phyloP scores from a whole-genome alignment of 2,888 invertebrate species.

The Eurytoma adleriae region DNA sequence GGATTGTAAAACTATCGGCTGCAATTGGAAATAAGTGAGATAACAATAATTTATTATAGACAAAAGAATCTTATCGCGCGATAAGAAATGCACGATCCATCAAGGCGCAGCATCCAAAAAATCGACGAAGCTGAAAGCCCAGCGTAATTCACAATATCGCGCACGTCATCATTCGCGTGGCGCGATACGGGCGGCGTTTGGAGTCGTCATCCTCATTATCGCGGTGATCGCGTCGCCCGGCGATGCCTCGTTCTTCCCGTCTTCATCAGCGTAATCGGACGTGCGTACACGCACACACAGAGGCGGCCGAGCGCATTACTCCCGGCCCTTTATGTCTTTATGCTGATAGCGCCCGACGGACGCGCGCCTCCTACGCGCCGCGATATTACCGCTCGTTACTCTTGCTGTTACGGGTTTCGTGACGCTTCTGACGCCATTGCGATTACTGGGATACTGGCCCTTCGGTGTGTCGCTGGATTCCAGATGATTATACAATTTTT shows the following conservation, averaged over 20 bases:
- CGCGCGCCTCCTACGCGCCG: neutral
- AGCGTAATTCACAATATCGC: neutral
- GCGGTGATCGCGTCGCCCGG: neutral
- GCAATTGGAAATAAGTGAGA: too few relatives aligned
- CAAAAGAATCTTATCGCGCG: neutral
- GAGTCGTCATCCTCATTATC: conserved; percentile 8
- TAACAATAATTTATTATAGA: too few relatives aligned
- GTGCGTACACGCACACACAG: conserved; percentile 40
- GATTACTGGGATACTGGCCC: neutral
- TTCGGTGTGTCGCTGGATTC: too few relatives aligned
- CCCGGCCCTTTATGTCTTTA: conserved; percentile 52
- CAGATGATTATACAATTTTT: too few relatives aligned
- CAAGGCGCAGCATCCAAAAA: neutral
- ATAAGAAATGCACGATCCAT: neutral
- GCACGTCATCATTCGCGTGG: neutral
- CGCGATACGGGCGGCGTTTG: neutral
- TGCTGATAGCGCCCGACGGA: conserved; percentile 49
- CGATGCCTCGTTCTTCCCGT: conserved; percentile 34
- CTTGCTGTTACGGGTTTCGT: conserved; percentile 37
- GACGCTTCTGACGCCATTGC: neutral
- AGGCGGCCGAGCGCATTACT: conserved; percentile 27
- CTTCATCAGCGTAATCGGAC: conserved; percentile 52
- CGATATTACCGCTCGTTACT: conserved; percentile 47
- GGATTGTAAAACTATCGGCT: too few relatives aligned
- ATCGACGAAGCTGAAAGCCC: neutral